Percentiles rank a stretch among this genome's conserved stretches.
phyloP scores from a whole-genome alignment of 2,888 invertebrate genomes.

The Eristalis tenax region DNA sequence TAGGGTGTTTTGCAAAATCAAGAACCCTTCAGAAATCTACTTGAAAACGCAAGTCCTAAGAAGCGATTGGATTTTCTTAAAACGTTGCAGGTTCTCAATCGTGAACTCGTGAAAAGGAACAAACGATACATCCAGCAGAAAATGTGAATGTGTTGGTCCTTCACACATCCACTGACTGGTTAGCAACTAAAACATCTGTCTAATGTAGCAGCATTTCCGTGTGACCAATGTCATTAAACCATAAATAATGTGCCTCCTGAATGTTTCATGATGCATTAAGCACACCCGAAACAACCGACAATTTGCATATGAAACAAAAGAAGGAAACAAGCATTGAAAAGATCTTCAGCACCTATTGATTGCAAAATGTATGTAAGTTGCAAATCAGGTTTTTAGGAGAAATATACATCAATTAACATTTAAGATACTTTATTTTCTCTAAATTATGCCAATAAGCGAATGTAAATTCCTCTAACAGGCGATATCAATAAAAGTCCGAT shows the following conservation, averaged over 20 bases:
- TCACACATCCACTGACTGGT: too few species aligned
- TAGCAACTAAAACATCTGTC: too few species aligned
- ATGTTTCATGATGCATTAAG: not conserved
- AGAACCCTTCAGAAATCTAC: too few species aligned
- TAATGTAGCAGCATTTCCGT: not conserved
- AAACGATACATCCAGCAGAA: too few species aligned
- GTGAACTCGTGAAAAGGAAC: too few species aligned
- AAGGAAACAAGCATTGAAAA: slow-evolving; percentile 22
- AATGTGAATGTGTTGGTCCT: too few species aligned
- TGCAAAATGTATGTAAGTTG: slow-evolving; percentile 47
- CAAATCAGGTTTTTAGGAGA: slow-evolving; percentile 38
- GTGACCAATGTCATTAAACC: slow-evolving; percentile 1
- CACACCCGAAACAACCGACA: not conserved
- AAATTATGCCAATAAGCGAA: slow-evolving; percentile 45
- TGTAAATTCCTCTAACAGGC: slow-evolving; percentile 42
- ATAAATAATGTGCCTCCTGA: not conserved
- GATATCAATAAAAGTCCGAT: slow-evolving; percentile 27
- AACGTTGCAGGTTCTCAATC: too few species aligned
- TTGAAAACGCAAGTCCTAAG: too few species aligned
- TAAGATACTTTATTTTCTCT: slow-evolving; percentile 18
- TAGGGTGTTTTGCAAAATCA: too few species aligned
- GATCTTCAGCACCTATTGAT: not conserved
- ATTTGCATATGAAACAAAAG: slow-evolving; percentile 23
- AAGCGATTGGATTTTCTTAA: too few species aligned
- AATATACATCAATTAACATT: slow-evolving; percentile 56